Evolutionary conservation across 1,140 invertebrate species (phyloP).

Genomic region (Zeugodacus cucurbitae): DNA sequence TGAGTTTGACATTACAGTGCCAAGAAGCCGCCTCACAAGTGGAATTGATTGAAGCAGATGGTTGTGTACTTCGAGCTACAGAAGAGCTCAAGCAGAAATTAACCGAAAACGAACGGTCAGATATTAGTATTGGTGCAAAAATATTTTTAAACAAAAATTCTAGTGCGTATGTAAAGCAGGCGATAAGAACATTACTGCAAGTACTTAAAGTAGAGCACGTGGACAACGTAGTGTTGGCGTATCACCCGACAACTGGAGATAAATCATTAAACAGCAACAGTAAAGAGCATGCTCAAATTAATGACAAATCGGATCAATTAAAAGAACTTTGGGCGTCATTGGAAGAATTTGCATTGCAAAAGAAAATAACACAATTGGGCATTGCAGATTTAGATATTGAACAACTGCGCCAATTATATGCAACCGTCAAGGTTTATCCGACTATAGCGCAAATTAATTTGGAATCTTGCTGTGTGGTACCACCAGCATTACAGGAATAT

Average conservation of each 20-base stretch:
- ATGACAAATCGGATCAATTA: slow-evolving; percentile 64
- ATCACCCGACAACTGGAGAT: slow-evolving; percentile 56
- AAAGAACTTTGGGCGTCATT: slow-evolving; percentile 69
- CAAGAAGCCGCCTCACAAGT: slow-evolving; percentile 51
- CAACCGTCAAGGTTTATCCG: slow-evolving; percentile 86
- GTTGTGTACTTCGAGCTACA: slow-evolving; percentile 67
- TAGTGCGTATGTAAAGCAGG: slow-evolving; percentile 51
- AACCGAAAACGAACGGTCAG: slow-evolving; percentile 71
- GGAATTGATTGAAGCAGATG: slow-evolving; percentile 42
- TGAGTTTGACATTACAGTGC: slow-evolving; percentile 57
- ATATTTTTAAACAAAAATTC: slow-evolving; percentile 71
- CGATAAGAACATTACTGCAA: slow-evolving; percentile 54
- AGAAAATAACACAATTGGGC: slow-evolving; percentile 78
- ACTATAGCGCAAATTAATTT: slow-evolving; percentile 95
- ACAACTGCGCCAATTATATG: slow-evolving; percentile 80
- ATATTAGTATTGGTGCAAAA: slow-evolving; percentile 75
- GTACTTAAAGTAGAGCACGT: slow-evolving; percentile 60
- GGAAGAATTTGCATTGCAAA: slow-evolving; percentile 54
- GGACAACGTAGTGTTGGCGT: slow-evolving; percentile 63
- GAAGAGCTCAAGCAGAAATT: slow-evolving; percentile 72
- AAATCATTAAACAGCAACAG: slow-evolving; percentile 48
- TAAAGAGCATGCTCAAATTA: slow-evolving; percentile 52
- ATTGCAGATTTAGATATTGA: slow-evolving; percentile 89
- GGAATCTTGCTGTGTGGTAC: slow-evolving; percentile 94
- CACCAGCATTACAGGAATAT: slow-evolving; percentile 87